Evolutionary conservation across 2,113 vertebrate genomes (phyloP).

Genomic region (Chloropsis cyanopogon): DNA sequence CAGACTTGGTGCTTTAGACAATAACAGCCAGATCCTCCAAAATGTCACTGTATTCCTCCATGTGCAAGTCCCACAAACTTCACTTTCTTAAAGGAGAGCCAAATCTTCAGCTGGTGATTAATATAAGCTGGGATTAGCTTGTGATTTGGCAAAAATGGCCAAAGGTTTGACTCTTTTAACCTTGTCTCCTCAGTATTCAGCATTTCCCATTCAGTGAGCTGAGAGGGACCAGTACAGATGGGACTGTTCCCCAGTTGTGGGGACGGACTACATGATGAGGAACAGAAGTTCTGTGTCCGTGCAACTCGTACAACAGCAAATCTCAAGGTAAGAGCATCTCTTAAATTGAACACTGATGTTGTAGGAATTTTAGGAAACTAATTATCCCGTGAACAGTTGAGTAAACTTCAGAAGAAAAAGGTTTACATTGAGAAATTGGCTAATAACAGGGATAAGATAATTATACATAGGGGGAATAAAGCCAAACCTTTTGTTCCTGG

Average conservation of each 20-base stretch:
- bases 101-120: not conserved
- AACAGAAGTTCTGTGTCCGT: not conserved
- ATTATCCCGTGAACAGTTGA: not conserved
- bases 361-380: not conserved
- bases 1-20: not conserved
- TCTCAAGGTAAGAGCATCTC: not conserved
- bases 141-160: not conserved
- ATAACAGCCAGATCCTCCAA: not conserved
- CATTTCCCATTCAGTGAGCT: not conserved
- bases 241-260: not conserved
- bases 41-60: fast-evolving
- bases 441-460: not conserved
- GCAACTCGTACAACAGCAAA: fast-evolving
- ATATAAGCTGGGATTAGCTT: not conserved
- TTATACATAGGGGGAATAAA: not conserved
- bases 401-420: not conserved
- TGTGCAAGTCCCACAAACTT: not conserved
- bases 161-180: not conserved
- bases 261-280: not conserved
- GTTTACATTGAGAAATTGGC: not conserved
- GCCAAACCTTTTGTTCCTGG: not conserved
- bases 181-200: not conserved
- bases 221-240: not conserved
- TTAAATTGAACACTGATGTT: not conserved
- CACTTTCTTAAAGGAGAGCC: not conserved